A percentile compares a stretch with the other conserved stretches of the same genome.
Conservation (phyloP, 2,888 invertebrate genomes). For the Marronus borbonicus region DNA sequence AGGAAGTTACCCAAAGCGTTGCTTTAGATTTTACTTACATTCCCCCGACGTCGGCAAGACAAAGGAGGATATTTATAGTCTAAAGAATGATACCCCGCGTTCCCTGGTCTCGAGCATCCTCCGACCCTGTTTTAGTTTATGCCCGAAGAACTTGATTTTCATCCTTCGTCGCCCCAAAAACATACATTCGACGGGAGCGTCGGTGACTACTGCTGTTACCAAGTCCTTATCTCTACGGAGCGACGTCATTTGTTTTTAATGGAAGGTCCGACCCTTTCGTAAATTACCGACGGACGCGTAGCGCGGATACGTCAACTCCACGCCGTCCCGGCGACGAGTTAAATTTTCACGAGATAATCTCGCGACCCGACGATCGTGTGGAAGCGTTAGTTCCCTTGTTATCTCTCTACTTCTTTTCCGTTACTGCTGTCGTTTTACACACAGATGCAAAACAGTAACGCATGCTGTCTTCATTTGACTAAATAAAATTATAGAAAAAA, state of each 20-base stretch:
- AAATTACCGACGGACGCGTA: slow-evolving; percentile 22
- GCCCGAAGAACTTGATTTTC: slow-evolving; percentile 23
- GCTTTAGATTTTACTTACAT: too few relatives aligned
- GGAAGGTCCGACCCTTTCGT: slow-evolving; percentile 38
- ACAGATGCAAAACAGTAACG: too few relatives aligned
- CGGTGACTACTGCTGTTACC: not conserved
- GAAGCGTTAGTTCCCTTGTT: not conserved
- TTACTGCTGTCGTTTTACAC: too few relatives aligned
- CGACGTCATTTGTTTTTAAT: slow-evolving; percentile 45
- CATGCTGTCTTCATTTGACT: too few relatives aligned
- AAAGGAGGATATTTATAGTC: too few relatives aligned
- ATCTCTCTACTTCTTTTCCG: not conserved
- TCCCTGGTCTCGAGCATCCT: not conserved
- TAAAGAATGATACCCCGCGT: too few relatives aligned
- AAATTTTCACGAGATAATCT: slow-evolving; percentile 44
- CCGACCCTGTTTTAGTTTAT: slow-evolving; percentile 21
- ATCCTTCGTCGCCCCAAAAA: slow-evolving; percentile 34
- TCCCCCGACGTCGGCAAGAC: too few relatives aligned
- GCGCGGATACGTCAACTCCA: slow-evolving; percentile 10
- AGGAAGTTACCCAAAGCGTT: too few relatives aligned
- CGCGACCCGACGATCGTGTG: not conserved
- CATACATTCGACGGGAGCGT: slow-evolving; percentile 11
- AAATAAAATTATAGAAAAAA: too few relatives aligned
- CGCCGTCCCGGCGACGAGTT: slow-evolving; percentile 19
- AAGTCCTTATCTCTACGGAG: slow-evolving; percentile 23